phyloP scores from a whole-genome alignment of 2,113 vertebrate genomes.

The Larimichthys polyactis region DNA sequence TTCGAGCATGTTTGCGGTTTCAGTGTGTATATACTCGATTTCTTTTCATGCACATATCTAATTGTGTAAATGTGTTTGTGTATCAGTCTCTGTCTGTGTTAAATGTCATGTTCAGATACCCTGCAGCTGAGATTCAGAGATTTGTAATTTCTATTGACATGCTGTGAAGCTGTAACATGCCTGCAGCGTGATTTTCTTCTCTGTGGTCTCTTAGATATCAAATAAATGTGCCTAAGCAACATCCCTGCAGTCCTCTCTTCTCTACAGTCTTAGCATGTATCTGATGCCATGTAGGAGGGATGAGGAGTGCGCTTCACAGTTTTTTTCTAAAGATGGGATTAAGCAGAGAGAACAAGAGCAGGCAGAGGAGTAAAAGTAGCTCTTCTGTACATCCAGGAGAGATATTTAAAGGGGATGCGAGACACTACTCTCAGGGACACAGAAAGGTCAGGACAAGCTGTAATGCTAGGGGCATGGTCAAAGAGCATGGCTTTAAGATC shows the following conservation, averaged over 20 bases:
- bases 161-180: conserved; percentile 54
- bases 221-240: conserved; percentile 50
- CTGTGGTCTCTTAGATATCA: conserved; percentile 58
- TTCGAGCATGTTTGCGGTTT: conserved; percentile 7
- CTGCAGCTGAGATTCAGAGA: conserved; percentile 45
- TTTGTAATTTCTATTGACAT: conserved; percentile 45
- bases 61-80: conserved; percentile 45
- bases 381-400: conserved; percentile 15
- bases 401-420: conserved; percentile 52
- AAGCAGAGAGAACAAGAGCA: conserved; percentile 38
- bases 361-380: conserved; percentile 8
- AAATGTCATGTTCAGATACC: conserved; percentile 40
- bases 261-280: conserved; percentile 50
- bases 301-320: conserved; percentile 12
- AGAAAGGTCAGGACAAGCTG: conserved; percentile 61
- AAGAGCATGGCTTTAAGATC: conserved; percentile 33
- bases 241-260: conserved; percentile 38
- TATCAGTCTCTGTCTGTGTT: conserved; percentile 28
- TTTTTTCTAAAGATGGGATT: conserved; percentile 50
- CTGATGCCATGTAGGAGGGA: conserved; percentile 30
- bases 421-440: conserved; percentile 21
- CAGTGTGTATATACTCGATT: conserved; percentile 5
- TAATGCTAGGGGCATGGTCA: conserved; percentile 34
- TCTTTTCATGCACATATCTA: conserved; percentile 15
- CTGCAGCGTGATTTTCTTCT: conserved; percentile 58